Conservation (phyloP, 2,797 vertebrate species). For the Brotula barbata region DNA sequence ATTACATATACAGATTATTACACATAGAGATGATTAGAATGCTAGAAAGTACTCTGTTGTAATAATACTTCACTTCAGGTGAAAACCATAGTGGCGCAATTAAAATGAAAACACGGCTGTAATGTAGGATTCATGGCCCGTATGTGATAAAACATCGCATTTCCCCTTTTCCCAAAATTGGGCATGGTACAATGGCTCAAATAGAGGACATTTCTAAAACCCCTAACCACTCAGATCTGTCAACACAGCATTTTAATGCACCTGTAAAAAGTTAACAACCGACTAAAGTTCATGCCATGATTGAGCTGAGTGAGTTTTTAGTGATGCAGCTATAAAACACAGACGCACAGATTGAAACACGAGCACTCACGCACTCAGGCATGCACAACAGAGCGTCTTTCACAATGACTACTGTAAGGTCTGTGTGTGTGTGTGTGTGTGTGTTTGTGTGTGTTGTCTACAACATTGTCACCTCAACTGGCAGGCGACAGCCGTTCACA, state of each 20-base stretch:
- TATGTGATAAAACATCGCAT: slow-evolving; percentile 17
- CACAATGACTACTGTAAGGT: neutral
- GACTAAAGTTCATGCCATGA: slow-evolving; percentile 59
- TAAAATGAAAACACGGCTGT: neutral
- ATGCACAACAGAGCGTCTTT: slow-evolving; percentile 16
- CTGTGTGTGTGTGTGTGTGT: neutral
- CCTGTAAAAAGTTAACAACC: slow-evolving; percentile 66
- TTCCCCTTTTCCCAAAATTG: slow-evolving; percentile 38
- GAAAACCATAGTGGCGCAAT: neutral
- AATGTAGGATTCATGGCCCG: slow-evolving; percentile 13
- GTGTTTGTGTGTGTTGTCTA: neutral
- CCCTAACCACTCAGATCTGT: slow-evolving; percentile 13
- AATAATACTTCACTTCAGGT: neutral
- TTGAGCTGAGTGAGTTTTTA: slow-evolving; percentile 38
- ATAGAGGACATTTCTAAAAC: slow-evolving; percentile 30
- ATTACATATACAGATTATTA: too few species aligned
- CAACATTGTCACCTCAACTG: slow-evolving; percentile 12
- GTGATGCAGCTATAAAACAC: slow-evolving; percentile 48
- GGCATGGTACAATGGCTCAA: slow-evolving; percentile 7
- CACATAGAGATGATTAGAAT: too few species aligned
- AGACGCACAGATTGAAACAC: slow-evolving; percentile 14
- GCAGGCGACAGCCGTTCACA: slow-evolving; percentile 1
- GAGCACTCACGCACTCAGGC: slow-evolving; percentile 7
- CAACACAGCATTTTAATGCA: slow-evolving; percentile 26
- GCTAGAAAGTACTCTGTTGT: slow-evolving; percentile 47